Evolutionary conservation across 2,888 invertebrate genomes (phyloP).

Genomic region (Oeneis ivallda): DNA sequence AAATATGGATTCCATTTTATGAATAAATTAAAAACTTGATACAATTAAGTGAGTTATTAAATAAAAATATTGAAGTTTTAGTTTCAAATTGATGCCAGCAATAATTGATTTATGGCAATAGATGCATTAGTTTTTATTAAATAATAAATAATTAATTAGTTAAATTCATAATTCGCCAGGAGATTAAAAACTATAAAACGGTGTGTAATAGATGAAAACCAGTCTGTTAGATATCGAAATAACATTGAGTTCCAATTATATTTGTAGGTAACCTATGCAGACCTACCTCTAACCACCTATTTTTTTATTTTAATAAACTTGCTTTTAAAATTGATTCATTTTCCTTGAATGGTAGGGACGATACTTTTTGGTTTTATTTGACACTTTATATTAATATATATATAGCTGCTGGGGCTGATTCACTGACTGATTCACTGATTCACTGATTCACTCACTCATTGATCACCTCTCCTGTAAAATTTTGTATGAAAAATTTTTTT

Average conservation of each 20-base stretch:
- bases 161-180: background rate
- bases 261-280: background rate
- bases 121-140: background rate
- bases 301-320: no score
- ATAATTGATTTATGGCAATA: slow-evolving; percentile 12
- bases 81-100: background rate
- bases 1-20: slow-evolving; percentile 1
- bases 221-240: no score
- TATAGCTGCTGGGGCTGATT: no score
- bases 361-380: no score
- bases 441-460: no score
- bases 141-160: background rate
- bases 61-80: slow-evolving; percentile 1
- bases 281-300: no score
- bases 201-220: background rate
- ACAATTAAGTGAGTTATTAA: slow-evolving; percentile 7
- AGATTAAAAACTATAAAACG: background rate
- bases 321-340: no score
- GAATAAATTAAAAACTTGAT: slow-evolving; percentile 3
- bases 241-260: background rate
- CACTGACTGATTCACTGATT: no score
- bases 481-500: no score
- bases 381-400: no score
- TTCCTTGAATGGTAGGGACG: no score
- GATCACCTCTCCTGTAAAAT: no score